A percentile compares a stretch with the other conserved stretches of the same genome.
Conservation (phyloP, 2,888 invertebrate species). For the Orthonychiurus folsomi region DNA sequence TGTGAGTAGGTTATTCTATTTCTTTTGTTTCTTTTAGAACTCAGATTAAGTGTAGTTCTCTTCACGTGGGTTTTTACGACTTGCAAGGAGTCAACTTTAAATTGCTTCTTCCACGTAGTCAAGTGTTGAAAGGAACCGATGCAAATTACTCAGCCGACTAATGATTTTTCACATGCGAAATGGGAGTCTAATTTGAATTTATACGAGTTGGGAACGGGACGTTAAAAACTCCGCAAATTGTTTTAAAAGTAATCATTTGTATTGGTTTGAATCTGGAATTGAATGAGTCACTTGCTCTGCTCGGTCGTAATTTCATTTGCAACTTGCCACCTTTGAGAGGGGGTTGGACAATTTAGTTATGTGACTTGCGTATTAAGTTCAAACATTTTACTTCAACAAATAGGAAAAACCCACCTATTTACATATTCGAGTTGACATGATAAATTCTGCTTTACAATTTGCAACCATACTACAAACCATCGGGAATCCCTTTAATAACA, state of each 20-base stretch:
- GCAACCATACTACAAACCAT: no score
- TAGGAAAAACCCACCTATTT: no score
- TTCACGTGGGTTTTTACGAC: neutral
- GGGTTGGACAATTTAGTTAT: no score
- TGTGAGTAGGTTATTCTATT: neutral
- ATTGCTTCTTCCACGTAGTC: neutral
- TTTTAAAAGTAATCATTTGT: neutral
- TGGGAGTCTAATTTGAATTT: neutral
- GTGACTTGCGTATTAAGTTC: no score
- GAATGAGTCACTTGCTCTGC: no score
- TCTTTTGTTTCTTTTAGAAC: neutral
- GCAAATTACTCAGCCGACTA: neutral
- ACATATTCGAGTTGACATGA: no score
- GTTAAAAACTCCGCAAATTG: neutral
- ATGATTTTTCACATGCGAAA: neutral
- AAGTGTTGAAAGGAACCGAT: constrained; percentile 1
- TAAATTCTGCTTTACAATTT: no score
- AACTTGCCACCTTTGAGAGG: no score
- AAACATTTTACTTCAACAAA: no score
- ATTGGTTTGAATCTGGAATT: no score
- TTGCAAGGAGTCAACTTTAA: neutral
- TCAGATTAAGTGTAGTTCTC: neutral
- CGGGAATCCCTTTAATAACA: no score
- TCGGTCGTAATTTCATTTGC: no score
- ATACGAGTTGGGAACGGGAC: neutral